These are phyloP conservation scores for Anseranas semipalmata DNA, from an alignment of 2,113 vertebrate species.

Conservation along the genomic window DNA sequence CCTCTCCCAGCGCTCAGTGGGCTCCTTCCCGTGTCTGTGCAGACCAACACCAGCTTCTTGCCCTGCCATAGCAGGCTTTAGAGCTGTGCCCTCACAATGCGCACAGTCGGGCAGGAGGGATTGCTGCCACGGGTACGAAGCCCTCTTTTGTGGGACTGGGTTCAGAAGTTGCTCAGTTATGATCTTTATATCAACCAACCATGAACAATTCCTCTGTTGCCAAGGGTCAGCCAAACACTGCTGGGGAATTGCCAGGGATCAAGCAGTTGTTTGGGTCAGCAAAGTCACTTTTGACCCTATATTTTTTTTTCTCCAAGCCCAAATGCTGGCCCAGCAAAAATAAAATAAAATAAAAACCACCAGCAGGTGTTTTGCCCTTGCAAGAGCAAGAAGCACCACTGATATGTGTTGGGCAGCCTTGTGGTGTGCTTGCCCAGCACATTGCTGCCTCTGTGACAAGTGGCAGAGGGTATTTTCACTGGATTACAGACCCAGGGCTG, in stretches of 20 bases:
- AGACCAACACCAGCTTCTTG: not conserved
- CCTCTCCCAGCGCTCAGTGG: not conserved
- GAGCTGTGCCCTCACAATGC: too few relatives aligned
- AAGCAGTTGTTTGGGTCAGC: not conserved
- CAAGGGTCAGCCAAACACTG: not conserved
- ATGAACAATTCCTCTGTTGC: not conserved
- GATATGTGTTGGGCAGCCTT: not conserved
- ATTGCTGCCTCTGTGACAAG: not conserved
- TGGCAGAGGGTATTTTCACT: not conserved
- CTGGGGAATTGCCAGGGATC: not conserved
- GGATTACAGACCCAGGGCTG: not conserved
- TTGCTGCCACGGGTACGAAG: not conserved
- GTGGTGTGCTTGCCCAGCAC: fast-evolving
- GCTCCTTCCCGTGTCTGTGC: not conserved
- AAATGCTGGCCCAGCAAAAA: not conserved
- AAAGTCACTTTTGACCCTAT: not conserved
- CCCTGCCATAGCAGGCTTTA: not conserved
- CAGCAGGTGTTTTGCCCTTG: not conserved
- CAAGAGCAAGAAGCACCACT: not conserved
- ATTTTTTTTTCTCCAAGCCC: not conserved
- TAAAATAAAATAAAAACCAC: not conserved
- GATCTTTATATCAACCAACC: not conserved
- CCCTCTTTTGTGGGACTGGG: not conserved
- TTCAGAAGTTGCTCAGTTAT: not conserved
- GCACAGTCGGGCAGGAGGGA: not conserved